These are phyloP conservation scores for Atopsyche davidsoni DNA, from an alignment of 1,140 invertebrate species.

Conservation along the genomic window DNA sequence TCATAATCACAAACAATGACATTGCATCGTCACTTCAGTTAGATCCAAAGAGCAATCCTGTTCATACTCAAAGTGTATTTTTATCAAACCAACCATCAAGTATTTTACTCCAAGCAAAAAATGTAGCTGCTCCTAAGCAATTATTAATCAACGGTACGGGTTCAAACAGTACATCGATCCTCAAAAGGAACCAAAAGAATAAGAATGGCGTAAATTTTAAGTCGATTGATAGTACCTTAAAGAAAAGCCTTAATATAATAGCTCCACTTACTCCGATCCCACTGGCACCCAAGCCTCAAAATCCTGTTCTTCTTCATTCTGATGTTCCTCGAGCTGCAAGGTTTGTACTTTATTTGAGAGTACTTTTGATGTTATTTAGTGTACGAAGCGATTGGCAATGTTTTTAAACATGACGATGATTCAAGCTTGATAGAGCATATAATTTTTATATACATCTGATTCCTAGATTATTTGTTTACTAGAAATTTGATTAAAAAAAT, in stretches of 20 bases:
- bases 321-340: constrained; percentile 5
- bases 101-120: too few relatives aligned
- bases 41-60: constrained; percentile 3
- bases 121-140: too few relatives aligned
- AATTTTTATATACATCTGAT: too few relatives aligned
- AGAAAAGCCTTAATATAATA: constrained; percentile 8
- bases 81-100: neutral
- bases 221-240: constrained; percentile 3
- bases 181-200: too few relatives aligned
- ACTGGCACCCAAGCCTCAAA: constrained; percentile 11
- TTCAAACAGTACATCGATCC: too few relatives aligned
- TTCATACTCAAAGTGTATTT: neutral
- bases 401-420: too few relatives aligned
- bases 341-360: constrained; percentile 6
- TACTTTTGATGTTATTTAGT: too few relatives aligned
- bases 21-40: constrained; percentile 6
- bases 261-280: constrained; percentile 11
- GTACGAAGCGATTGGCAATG: constrained; percentile 2
- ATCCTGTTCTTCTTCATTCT: constrained; percentile 8
- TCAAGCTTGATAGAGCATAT: too few relatives aligned
- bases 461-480: neutral
- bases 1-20: constrained; percentile 10
- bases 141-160: too few relatives aligned
- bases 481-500: too few relatives aligned
- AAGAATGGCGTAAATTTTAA: constrained; percentile 6